A percentile compares a stretch with the other conserved stretches of the same genome.
Evolutionary conservation across 2,888 invertebrate genomes (phyloP).

Genomic region (Rhorus exstirpatorius): DNA sequence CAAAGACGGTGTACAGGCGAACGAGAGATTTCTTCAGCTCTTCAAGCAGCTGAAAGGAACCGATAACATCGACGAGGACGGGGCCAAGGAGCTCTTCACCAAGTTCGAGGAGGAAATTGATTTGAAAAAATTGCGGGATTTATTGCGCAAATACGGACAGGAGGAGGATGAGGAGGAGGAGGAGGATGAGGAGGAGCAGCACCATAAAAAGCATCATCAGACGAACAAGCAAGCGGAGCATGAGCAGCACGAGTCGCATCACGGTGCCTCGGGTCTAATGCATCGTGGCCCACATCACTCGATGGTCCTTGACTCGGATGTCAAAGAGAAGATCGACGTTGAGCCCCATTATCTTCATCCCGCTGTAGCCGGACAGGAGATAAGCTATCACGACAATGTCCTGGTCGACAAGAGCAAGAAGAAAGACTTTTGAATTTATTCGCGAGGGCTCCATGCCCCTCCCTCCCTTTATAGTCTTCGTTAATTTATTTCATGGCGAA

Average conservation of each 20-base stretch:
- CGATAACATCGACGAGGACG: constrained; percentile 81
- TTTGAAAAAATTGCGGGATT: constrained; percentile 79
- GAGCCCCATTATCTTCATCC: constrained; percentile 88
- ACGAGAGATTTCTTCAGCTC: constrained; percentile 86
- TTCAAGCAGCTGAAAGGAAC: constrained; percentile 80
- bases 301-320: constrained; percentile 86
- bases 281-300: constrained; percentile 88
- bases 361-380: constrained; percentile 88
- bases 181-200: constrained; percentile 64
- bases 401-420: constrained; percentile 83
- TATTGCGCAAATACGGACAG: constrained; percentile 78
- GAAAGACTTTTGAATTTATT: constrained; percentile 79
- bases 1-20: constrained; percentile 86
- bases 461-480: constrained; percentile 24
- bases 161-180: constrained; percentile 73
- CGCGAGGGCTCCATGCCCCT: not conserved
- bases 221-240: constrained; percentile 83
- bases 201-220: constrained; percentile 81
- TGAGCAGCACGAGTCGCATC: constrained; percentile 77
- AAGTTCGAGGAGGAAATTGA: constrained; percentile 80
- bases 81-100: constrained; percentile 79
- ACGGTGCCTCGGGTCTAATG: constrained; percentile 83
- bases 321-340: constrained; percentile 88
- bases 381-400: constrained; percentile 87
- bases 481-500: constrained; percentile 34